Evolutionary conservation across 2,888 invertebrate species (phyloP).

Genomic region (Epirrhoe tristata): DNA sequence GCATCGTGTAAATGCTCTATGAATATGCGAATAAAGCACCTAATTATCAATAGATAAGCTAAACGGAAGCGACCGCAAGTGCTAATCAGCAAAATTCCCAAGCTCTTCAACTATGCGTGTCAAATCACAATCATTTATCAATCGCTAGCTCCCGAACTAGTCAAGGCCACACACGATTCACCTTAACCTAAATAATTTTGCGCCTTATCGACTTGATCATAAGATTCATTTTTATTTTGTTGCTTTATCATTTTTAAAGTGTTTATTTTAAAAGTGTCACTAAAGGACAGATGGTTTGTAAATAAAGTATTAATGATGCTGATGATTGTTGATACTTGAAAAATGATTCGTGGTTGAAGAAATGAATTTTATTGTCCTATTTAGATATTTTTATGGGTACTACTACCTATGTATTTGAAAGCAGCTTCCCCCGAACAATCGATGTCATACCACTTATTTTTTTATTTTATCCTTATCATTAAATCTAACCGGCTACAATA

Average conservation of each 20-base stretch:
- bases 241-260: no score
- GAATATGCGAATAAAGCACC: not conserved
- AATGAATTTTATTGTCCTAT: slow-evolving; percentile 24
- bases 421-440: no score
- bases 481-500: no score
- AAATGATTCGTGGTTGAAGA: slow-evolving; percentile 38
- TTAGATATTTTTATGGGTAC: not conserved
- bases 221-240: slow-evolving; percentile 17
- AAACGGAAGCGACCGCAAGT: slow-evolving; percentile 28
- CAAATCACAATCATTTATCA: slow-evolving; percentile 61
- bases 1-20: no score
- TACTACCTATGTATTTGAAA: not conserved
- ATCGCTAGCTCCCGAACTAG: slow-evolving; percentile 44
- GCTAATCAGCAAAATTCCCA: slow-evolving; percentile 57
- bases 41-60: not conserved
- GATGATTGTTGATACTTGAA: slow-evolving; percentile 56
- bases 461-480: no score
- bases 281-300: slow-evolving; percentile 67
- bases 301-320: slow-evolving; percentile 72
- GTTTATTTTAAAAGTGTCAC: slow-evolving; percentile 49
- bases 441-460: no score
- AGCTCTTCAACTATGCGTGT: slow-evolving; percentile 51
- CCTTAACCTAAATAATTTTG: not conserved
- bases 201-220: not conserved
- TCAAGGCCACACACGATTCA: slow-evolving; percentile 39